phyloP scores from a whole-genome alignment of 1,140 invertebrate genomes.

The Subanguina moxae region DNA sequence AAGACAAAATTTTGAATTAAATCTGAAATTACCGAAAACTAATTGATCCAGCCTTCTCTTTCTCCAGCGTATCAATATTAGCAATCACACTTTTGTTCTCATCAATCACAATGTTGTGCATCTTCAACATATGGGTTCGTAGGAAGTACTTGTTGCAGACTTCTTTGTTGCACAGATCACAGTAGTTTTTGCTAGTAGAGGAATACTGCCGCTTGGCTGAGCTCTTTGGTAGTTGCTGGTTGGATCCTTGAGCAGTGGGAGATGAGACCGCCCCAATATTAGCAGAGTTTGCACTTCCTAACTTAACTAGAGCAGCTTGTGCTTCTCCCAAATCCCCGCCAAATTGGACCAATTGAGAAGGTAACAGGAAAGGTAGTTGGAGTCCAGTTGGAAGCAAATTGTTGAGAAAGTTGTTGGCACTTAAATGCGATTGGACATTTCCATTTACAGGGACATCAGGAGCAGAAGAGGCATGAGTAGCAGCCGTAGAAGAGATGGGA shows the following conservation, averaged over 20 bases:
- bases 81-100: constrained; percentile 59
- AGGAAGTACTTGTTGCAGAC: constrained; percentile 99
- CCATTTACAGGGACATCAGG: neutral
- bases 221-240: constrained; percentile 12
- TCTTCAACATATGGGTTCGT: constrained; percentile 98
- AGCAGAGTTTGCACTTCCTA: no score
- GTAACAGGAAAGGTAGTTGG: neutral
- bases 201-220: constrained; percentile 61
- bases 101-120: constrained; percentile 90
- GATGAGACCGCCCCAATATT: constrained; percentile 1
- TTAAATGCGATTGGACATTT: constrained; percentile 1
- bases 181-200: constrained; percentile 73
- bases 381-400: neutral
- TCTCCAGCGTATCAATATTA: constrained; percentile 56
- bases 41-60: constrained; percentile 47
- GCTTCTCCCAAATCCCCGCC: neutral
- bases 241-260: constrained; percentile 2
- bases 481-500: neutral
- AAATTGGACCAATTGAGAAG: neutral
- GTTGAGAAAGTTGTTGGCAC: neutral
- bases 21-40: constrained; percentile 37
- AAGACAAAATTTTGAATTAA: no score
- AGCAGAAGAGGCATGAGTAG: neutral
- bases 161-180: constrained; percentile 98
- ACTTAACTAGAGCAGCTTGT: no score